Base-by-base conservation (phyloP, 23 tunicate genomes). In the Halocynthia aurantium region DNA sequence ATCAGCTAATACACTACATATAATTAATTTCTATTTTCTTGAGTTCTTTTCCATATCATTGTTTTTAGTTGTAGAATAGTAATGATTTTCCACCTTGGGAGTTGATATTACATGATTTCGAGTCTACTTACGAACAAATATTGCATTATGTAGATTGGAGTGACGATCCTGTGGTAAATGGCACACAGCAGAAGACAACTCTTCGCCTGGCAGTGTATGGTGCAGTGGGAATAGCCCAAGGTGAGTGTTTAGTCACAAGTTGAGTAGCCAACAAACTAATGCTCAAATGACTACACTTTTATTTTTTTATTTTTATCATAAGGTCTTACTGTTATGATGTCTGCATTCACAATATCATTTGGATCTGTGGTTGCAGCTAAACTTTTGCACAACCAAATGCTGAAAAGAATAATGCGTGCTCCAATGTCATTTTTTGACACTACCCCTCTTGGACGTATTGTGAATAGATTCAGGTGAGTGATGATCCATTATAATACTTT, bases 351-450 rank as follows among this genome's bases (percentile, higher is more conserved):
- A 7, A n/a, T 85, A 61, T 52, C 89, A 7, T 85, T n/a, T 22
- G 84, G 89, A 15, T 79, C 84, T 6, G 80, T 85, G 0, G 66
- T 50, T 19, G 89, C 84, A 6, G 82, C 89, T 6, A 49, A 53
- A 54, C 20, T 72, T 52, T 51, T 85, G 44, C 82, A 72, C 52
- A 22, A 50, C 5, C 70, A 72, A n/a, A 83, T 83, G 86, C 40
- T 83, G 63, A 8, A 22, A 21, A 60, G 81, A 19, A 55, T 83
- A 0, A 15, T 83, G 52, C 51, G 81, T 6, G 74, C 86, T 52
- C 86, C 86, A 6, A 83, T 83, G 86, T 31, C 76, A 19, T 83
- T 83, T 81, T 83, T 83, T 44, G 86, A 83, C 75, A 83, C 86
- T 7, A 83, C 86, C 8, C 86, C 86, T 10, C 86, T 75, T 50